These are phyloP conservation scores for Ceuthmochares aereus DNA, from an alignment of 2,113 vertebrate genomes.

Conservation along the genomic window DNA sequence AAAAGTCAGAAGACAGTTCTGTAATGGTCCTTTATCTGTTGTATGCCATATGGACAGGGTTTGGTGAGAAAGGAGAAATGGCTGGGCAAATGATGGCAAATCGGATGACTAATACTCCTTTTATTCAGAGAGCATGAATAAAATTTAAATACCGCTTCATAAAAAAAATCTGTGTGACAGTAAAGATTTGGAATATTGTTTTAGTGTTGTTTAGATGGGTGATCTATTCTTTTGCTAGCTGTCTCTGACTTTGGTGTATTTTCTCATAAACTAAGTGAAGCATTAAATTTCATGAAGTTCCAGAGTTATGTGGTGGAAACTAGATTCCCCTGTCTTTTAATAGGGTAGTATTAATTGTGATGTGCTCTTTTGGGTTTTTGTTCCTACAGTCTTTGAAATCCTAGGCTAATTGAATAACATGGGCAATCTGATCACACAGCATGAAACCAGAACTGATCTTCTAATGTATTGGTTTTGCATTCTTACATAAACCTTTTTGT, in stretches of 20 bases:
- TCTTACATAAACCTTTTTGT: neutral
- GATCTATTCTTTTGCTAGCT: neutral
- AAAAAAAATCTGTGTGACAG: neutral
- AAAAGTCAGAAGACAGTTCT: neutral
- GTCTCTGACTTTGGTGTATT: neutral
- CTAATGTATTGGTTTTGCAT: neutral
- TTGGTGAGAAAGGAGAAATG: neutral
- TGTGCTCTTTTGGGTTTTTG: neutral
- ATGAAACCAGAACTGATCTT: neutral
- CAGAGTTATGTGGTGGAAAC: neutral
- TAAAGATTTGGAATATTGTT: neutral
- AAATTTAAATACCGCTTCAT: neutral
- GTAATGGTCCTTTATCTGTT: neutral
- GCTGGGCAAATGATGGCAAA: neutral
- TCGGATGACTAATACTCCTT: neutral
- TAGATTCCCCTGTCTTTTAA: neutral
- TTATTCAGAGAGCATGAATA: neutral
- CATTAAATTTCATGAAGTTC: neutral
- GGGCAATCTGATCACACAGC: neutral
- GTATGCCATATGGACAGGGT: neutral
- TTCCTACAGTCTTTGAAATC: neutral
- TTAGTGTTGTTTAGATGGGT: neutral
- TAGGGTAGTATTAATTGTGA: neutral
- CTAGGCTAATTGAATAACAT: neutral
- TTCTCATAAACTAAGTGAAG: neutral